Conservation (phyloP, 2,113 vertebrate species). For the Siniperca knerii region DNA sequence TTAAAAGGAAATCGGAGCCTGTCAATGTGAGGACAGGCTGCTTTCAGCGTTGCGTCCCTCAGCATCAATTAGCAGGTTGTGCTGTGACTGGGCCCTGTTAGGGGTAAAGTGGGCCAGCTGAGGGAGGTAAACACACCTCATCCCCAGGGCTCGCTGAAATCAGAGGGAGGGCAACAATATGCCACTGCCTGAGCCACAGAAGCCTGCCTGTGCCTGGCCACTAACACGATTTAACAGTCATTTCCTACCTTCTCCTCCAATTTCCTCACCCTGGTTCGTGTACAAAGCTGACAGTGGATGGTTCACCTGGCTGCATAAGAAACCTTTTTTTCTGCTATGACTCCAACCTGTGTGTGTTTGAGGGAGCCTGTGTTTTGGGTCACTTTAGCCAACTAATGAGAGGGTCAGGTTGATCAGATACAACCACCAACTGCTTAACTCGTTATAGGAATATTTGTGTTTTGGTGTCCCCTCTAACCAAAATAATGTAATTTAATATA, state of each 20-base stretch:
- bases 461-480: neutral
- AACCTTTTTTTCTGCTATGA: constrained; percentile 62
- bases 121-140: constrained; percentile 76
- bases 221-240: constrained; percentile 77
- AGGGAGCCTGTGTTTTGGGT: constrained; percentile 44
- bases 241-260: constrained; percentile 85
- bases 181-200: constrained; percentile 77
- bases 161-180: constrained; percentile 73
- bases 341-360: constrained; percentile 43
- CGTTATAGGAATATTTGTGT: neutral
- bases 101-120: constrained; percentile 74
- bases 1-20: constrained; percentile 71
- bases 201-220: constrained; percentile 69
- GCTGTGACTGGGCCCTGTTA: constrained; percentile 71
- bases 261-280: constrained; percentile 80
- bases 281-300: constrained; percentile 65
- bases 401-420: constrained; percentile 45
- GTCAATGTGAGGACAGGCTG: constrained; percentile 74
- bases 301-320: constrained; percentile 67
- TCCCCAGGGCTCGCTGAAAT: constrained; percentile 71
- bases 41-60: constrained; percentile 76
- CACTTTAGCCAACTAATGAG: constrained; percentile 28
- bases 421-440: constrained; percentile 18
- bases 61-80: constrained; percentile 85
- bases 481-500: neutral